These are phyloP conservation scores for Camelus dromedarius DNA, from an alignment of 2,113 vertebrate species.

Conservation along the genomic window DNA sequence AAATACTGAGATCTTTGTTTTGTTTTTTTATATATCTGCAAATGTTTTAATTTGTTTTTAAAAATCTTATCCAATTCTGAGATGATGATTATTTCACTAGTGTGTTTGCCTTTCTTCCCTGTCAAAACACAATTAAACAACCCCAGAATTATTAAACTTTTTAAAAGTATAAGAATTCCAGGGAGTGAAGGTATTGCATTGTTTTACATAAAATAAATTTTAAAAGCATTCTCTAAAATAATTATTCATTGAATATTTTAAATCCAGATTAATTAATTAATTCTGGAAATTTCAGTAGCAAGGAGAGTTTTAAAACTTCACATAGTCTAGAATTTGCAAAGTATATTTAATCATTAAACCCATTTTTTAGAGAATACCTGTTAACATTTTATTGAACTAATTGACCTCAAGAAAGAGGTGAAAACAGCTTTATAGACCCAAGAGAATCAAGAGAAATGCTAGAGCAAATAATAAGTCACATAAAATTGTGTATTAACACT, in stretches of 20 bases:
- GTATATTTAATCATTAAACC: background rate
- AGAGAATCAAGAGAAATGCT: background rate
- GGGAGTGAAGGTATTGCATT: background rate
- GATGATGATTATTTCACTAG: background rate
- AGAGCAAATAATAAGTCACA: background rate
- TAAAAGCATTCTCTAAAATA: background rate
- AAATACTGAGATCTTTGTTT: background rate
- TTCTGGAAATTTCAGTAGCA: background rate
- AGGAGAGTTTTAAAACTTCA: background rate
- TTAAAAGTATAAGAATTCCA: background rate
- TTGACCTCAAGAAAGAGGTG: background rate
- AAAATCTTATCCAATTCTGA: background rate
- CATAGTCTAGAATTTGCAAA: background rate
- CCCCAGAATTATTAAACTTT: background rate
- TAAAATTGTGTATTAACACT: background rate
- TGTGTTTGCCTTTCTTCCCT: background rate
- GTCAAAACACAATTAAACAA: background rate
- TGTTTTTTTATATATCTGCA: background rate
- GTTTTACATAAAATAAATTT: conserved; percentile 10
- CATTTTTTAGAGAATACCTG: background rate
- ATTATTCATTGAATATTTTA: background rate
- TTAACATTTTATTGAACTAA: background rate
- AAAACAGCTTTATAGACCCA: background rate
- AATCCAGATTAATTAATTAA: background rate
- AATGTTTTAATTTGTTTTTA: background rate